Percentiles rank a stretch among this genome's conserved stretches.
Evolutionary conservation across 2,797 vertebrate genomes (phyloP).

Genomic region (Anguilla megastoma): DNA sequence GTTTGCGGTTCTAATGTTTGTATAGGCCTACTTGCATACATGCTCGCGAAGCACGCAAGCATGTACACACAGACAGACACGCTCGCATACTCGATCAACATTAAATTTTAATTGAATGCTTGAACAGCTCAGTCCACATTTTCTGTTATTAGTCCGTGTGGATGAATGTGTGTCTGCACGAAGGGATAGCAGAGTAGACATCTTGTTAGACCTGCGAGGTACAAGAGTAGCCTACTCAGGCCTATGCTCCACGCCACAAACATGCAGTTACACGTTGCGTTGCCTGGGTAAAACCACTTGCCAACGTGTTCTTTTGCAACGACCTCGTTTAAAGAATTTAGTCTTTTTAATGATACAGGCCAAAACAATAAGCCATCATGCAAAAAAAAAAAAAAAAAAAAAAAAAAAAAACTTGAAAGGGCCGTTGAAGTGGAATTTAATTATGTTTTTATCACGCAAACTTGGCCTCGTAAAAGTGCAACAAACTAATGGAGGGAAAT

Average conservation of each 20-base stretch:
- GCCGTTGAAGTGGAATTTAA: neutral
- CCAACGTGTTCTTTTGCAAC: neutral
- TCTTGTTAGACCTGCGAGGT: neutral
- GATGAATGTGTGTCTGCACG: neutral
- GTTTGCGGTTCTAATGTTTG: neutral
- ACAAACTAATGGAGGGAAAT: neutral
- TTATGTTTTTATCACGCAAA: neutral
- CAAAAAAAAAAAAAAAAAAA: too few relatives aligned
- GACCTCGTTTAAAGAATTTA: neutral
- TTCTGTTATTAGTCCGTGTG: neutral
- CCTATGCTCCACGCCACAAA: neutral
- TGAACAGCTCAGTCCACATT: neutral
- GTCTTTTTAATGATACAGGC: neutral
- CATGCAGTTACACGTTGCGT: neutral
- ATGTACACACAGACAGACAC: conserved; percentile 2
- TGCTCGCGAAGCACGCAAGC: neutral
- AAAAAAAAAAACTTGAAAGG: neutral
- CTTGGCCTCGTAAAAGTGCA: neutral
- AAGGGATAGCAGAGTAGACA: neutral
- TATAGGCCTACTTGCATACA: neutral
- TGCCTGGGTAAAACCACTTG: neutral
- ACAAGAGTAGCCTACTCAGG: neutral
- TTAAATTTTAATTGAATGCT: neutral
- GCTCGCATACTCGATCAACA: neutral
- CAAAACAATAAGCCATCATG: too few relatives aligned